Evolutionary conservation across 2,797 vertebrate species (phyloP).

Genomic region (Schizopygopsis pylzovi): DNA sequence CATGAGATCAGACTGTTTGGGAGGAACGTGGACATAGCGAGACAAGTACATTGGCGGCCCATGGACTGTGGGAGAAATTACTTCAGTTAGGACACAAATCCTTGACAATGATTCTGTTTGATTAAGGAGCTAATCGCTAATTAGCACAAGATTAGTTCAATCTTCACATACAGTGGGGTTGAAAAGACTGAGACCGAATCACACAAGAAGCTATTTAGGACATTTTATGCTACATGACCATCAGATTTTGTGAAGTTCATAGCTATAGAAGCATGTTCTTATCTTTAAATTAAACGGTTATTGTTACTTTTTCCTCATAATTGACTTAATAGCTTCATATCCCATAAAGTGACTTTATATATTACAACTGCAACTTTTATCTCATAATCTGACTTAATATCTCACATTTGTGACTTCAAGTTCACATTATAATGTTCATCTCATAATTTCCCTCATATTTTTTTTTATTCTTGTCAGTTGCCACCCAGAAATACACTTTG

Average conservation of each 20-base stretch:
- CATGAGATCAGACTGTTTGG: slow-evolving; percentile 87
- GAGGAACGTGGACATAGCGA: slow-evolving; percentile 78
- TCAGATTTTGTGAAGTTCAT: background rate
- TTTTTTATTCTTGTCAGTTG: background rate
- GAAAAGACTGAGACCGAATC: slow-evolving; percentile 1
- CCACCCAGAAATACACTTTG: background rate
- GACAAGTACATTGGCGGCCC: slow-evolving; percentile 89
- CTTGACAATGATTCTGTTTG: background rate
- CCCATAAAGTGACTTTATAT: background rate
- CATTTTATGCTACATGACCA: background rate
- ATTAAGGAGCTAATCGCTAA: slow-evolving; percentile 3
- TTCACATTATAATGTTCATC: no score
- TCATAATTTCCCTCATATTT: background rate
- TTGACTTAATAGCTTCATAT: background rate
- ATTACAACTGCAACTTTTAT: background rate
- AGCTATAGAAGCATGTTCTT: background rate
- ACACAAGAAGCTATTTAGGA: background rate
- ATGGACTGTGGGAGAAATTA: slow-evolving; percentile 80
- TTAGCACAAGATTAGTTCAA: background rate
- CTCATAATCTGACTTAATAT: background rate
- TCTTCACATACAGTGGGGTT: background rate
- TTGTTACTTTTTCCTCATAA: background rate
- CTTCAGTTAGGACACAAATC: slow-evolving; percentile 26
- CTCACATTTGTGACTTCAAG: background rate
- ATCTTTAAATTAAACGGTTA: background rate